Conservation (phyloP, 1,140 invertebrate genomes). For the Euwallacea similis region DNA sequence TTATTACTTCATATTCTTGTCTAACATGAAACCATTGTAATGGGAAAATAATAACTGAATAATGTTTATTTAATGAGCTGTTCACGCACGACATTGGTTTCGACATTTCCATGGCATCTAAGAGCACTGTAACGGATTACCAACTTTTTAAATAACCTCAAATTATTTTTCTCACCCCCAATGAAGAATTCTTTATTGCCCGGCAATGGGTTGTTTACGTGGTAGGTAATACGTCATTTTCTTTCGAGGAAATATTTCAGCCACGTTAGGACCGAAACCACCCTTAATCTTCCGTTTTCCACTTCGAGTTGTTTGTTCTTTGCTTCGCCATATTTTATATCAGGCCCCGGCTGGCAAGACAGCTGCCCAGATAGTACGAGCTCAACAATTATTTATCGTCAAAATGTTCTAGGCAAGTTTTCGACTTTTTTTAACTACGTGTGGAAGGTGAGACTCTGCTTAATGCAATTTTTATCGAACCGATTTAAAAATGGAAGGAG, state of each 20-base stretch:
- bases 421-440: too few species aligned
- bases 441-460: too few species aligned
- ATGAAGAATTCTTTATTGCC: not conserved
- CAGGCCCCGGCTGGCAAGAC: conserved; percentile 10
- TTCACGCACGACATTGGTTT: too few species aligned
- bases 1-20: too few species aligned
- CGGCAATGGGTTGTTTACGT: conserved; percentile 16
- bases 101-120: too few species aligned
- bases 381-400: conserved; percentile 23
- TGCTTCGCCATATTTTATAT: conserved; percentile 26
- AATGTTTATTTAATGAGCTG: not conserved
- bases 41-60: not conserved
- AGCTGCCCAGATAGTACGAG: conserved; percentile 24
- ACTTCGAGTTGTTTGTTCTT: conserved; percentile 25
- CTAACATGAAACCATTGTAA: not conserved
- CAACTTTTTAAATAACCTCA: too few species aligned
- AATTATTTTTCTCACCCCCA: too few species aligned
- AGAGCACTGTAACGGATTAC: too few species aligned
- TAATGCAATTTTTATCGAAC: too few species aligned
- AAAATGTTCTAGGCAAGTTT: not conserved
- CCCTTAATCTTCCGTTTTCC: conserved; percentile 25
- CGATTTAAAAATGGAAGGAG: too few species aligned
- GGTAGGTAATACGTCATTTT: conserved; percentile 19
- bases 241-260: conserved; percentile 22
- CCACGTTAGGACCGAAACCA: conserved; percentile 12